Percentiles rank a stretch among this genome's conserved stretches.
These are phyloP conservation scores for Phaedon cochleariae DNA, from an alignment of 2,888 invertebrate species.

Conservation along the genomic window DNA sequence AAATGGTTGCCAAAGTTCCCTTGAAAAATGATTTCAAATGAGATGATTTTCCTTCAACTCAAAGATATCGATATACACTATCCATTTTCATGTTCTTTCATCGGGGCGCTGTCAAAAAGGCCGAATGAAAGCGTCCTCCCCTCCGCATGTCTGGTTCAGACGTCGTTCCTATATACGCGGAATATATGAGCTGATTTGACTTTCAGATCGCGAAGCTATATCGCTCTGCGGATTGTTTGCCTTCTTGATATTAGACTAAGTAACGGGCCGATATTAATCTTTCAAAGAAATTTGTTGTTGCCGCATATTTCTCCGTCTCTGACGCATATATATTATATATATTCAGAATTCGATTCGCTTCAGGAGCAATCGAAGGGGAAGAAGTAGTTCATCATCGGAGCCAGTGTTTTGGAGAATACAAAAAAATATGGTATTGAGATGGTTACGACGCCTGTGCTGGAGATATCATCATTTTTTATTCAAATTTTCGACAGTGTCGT, in stretches of 20 bases:
- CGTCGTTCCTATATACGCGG: constrained; percentile 32
- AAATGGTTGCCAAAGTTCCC: too few species aligned
- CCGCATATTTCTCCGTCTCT: not conserved
- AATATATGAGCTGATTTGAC: constrained; percentile 53
- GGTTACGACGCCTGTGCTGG: too few species aligned
- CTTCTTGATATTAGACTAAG: constrained; percentile 51
- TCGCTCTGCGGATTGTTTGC: constrained; percentile 45
- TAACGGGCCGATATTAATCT: constrained; percentile 51
- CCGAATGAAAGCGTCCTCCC: constrained; percentile 44
- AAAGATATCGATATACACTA: not conserved
- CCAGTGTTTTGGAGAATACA: too few species aligned
- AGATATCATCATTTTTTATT: too few species aligned
- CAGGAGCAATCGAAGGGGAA: too few species aligned
- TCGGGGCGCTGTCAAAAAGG: constrained; percentile 39
- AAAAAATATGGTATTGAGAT: too few species aligned
- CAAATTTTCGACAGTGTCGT: too few species aligned
- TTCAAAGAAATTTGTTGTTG: constrained; percentile 33
- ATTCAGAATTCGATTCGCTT: not conserved
- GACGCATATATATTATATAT: not conserved
- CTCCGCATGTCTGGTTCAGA: constrained; percentile 45
- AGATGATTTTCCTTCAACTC: too few species aligned
- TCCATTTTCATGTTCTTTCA: constrained; percentile 30
- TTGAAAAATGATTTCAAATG: too few species aligned
- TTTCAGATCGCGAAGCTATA: constrained; percentile 45
- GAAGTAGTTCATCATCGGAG: too few species aligned